phyloP scores from a whole-genome alignment of 2,797 vertebrate species.

The Ataeniobius toweri region DNA sequence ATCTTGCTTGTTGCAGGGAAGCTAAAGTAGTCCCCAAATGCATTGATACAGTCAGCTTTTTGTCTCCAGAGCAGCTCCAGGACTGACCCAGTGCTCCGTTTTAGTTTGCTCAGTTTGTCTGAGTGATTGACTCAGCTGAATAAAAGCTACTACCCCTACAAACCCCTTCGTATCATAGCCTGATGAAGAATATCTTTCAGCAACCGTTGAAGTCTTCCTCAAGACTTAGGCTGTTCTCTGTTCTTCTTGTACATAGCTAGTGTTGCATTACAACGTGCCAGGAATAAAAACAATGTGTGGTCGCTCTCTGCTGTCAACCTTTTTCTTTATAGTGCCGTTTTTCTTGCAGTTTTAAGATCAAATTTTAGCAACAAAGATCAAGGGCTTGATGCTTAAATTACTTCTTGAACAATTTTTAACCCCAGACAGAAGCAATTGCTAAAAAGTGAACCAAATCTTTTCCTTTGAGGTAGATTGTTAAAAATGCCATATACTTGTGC shows the following conservation, averaged over 20 bases:
- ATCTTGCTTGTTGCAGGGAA: too few species aligned
- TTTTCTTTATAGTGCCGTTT: slow-evolving; percentile 5
- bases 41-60: too few species aligned
- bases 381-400: slow-evolving; percentile 7
- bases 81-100: too few species aligned
- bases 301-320: neutral
- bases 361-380: slow-evolving; percentile 10
- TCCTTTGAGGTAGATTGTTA: slow-evolving; percentile 33
- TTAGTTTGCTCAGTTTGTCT: too few species aligned
- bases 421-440: slow-evolving; percentile 38
- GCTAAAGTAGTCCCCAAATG: too few species aligned
- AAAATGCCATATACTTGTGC: slow-evolving; percentile 26
- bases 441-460: slow-evolving; percentile 28
- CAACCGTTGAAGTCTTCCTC: neutral
- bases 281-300: neutral
- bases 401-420: slow-evolving; percentile 23
- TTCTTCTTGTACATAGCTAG: too few species aligned
- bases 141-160: too few species aligned
- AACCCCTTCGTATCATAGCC: too few species aligned
- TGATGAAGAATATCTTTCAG: neutral
- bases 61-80: too few species aligned
- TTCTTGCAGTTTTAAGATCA: slow-evolving; percentile 1
- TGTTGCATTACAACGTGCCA: neutral
- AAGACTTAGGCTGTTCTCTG: too few species aligned
- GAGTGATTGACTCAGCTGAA: too few species aligned